Conservation (phyloP, 2,113 vertebrate species). For the Atrichornis clamosus region DNA sequence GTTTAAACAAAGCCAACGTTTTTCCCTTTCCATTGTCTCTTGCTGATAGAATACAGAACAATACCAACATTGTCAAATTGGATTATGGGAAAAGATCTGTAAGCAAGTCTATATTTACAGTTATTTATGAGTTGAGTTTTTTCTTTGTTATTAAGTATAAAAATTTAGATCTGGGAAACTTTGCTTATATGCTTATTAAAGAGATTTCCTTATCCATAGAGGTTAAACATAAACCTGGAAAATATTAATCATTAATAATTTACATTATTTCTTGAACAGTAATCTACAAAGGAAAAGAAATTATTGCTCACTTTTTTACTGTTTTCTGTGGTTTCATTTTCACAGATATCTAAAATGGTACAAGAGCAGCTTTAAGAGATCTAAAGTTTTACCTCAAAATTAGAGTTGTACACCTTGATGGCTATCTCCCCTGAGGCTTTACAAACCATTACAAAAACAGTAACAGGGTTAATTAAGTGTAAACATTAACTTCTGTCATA, state of each 20-base stretch:
- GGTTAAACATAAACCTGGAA: background rate
- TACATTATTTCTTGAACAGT: background rate
- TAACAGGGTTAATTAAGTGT: background rate
- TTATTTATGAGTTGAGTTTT: background rate
- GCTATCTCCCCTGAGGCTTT: background rate
- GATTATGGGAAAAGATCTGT: background rate
- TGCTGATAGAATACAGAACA: conserved; percentile 14
- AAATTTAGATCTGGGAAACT: background rate
- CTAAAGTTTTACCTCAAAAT: background rate
- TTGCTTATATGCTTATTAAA: background rate
- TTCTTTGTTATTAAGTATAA: background rate
- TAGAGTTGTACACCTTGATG: background rate
- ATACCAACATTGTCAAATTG: conserved; percentile 37
- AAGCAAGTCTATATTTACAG: background rate
- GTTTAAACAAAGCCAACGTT: conserved; percentile 45
- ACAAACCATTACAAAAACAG: background rate
- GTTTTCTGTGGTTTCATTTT: background rate
- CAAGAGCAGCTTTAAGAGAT: background rate
- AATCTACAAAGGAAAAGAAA: background rate
- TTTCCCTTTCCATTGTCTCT: conserved; percentile 32
- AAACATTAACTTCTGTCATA: background rate
- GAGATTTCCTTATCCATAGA: background rate
- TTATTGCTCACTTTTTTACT: background rate
- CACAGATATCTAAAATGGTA: background rate
- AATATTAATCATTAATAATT: background rate